Evolutionary conservation across 1,140 invertebrate genomes (phyloP).

Genomic region (Palaemon carinicauda): DNA sequence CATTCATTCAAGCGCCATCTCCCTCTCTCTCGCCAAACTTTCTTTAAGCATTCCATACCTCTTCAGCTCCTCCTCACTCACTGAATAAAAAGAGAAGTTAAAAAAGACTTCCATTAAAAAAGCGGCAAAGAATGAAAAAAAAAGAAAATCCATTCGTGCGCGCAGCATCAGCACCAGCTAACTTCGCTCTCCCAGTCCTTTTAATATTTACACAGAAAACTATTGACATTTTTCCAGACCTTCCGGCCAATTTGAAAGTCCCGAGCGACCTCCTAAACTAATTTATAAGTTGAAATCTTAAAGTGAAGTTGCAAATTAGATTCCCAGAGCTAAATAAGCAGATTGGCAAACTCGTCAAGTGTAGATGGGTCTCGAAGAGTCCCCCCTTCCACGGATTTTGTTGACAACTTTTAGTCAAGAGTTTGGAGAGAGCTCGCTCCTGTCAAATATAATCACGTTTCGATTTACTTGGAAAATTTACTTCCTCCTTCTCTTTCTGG

Average conservation of each 20-base stretch:
- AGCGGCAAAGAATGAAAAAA: too few species aligned
- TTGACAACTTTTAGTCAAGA: background rate
- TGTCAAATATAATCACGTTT: background rate
- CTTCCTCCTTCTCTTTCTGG: background rate
- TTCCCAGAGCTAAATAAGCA: conserved; percentile 18
- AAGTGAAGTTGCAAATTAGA: conserved; percentile 28
- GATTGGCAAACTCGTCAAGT: conserved; percentile 26
- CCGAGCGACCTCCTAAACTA: conserved; percentile 21
- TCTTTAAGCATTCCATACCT: background rate
- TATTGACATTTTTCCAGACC: background rate
- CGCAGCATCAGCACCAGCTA: too few species aligned
- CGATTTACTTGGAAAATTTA: background rate
- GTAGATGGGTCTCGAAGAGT: background rate
- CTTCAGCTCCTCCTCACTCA: background rate
- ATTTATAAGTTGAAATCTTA: conserved; percentile 31
- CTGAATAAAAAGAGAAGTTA: too few species aligned
- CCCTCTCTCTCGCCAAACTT: background rate
- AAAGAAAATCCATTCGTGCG: too few species aligned
- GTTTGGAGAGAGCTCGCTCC: background rate
- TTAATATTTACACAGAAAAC: background rate
- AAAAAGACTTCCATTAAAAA: too few species aligned
- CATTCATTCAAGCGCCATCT: background rate
- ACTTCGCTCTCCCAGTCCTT: background rate
- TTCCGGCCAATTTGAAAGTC: conserved; percentile 3
- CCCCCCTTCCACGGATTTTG: background rate